Conservation (phyloP, 2,888 invertebrate genomes). For the Ochropleura plecta region DNA sequence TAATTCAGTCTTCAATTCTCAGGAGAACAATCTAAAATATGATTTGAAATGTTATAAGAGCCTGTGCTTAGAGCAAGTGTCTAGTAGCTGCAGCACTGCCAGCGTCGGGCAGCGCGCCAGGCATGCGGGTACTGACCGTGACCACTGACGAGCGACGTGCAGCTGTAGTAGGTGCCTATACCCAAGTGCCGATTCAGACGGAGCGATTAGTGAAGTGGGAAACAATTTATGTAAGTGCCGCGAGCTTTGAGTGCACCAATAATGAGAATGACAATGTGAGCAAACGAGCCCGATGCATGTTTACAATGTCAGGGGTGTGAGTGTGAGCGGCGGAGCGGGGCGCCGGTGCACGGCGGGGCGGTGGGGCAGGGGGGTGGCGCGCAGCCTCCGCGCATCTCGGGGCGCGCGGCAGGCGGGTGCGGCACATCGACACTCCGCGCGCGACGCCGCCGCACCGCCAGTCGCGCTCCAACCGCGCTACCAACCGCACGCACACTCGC, state of each 20-base stretch:
- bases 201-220: not conserved
- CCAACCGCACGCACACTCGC: conserved; percentile 59
- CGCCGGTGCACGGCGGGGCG: conserved; percentile 28
- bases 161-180: not conserved
- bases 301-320: conserved; percentile 51
- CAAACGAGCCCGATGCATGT: conserved; percentile 47
- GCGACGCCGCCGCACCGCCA: conserved; percentile 64
- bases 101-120: not conserved
- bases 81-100: not conserved
- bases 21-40: not conserved
- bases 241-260: conserved; percentile 46
- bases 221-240: conserved; percentile 29
- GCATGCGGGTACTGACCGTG: not conserved
- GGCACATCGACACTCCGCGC: conserved; percentile 57
- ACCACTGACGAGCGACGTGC: not conserved
- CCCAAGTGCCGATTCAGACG: not conserved
- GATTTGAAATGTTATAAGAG: not conserved
- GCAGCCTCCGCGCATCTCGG: conserved; percentile 79
- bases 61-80: not conserved
- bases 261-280: conserved; percentile 40
- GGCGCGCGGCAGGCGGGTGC: conserved; percentile 60
- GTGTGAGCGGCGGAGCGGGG: conserved; percentile 41
- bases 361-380: conserved; percentile 61
- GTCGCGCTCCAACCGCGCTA: conserved; percentile 77
- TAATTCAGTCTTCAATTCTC: not conserved